Evolutionary conservation across 1,140 invertebrate species (phyloP).

Genomic region (Heliconius melpomene): DNA sequence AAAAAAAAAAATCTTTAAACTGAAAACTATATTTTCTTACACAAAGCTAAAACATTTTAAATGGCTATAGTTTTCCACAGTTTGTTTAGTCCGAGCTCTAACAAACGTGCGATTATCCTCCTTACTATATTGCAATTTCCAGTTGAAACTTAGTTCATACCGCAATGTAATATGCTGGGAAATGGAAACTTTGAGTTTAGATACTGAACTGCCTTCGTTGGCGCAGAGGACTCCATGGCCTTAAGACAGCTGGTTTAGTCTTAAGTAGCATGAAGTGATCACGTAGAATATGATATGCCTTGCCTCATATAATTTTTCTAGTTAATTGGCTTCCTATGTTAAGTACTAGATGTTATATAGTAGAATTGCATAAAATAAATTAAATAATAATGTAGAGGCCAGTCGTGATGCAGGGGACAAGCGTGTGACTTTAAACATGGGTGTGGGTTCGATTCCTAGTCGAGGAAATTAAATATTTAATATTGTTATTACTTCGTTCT

Average conservation of each 20-base stretch:
- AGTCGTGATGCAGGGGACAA: too few relatives aligned
- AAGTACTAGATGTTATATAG: not conserved
- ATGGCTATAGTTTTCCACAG: not conserved
- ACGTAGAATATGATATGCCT: not conserved
- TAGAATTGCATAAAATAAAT: too few relatives aligned
- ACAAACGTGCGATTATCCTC: conserved; percentile 25
- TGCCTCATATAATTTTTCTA: not conserved
- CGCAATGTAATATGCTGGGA: conserved; percentile 18
- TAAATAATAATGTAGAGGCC: too few relatives aligned
- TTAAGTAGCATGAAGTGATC: not conserved
- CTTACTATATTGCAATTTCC: conserved; percentile 21
- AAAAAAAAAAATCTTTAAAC: too few relatives aligned
- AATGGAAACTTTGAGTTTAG: conserved; percentile 22
- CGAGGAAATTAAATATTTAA: too few relatives aligned
- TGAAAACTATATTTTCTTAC: not conserved
- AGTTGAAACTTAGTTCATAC: conserved; percentile 12
- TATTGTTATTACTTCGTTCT: too few relatives aligned
- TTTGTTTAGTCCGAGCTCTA: conserved; percentile 3
- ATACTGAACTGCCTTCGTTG: conserved; percentile 22
- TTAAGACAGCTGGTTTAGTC: conserved; percentile 18
- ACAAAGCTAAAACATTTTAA: not conserved
- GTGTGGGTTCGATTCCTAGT: too few relatives aligned
- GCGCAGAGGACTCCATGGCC: not conserved
- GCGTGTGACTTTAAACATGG: too few relatives aligned
- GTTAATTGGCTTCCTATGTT: not conserved